phyloP scores from a whole-genome alignment of 2,888 invertebrate species.

The Eubasilissa splendida region DNA sequence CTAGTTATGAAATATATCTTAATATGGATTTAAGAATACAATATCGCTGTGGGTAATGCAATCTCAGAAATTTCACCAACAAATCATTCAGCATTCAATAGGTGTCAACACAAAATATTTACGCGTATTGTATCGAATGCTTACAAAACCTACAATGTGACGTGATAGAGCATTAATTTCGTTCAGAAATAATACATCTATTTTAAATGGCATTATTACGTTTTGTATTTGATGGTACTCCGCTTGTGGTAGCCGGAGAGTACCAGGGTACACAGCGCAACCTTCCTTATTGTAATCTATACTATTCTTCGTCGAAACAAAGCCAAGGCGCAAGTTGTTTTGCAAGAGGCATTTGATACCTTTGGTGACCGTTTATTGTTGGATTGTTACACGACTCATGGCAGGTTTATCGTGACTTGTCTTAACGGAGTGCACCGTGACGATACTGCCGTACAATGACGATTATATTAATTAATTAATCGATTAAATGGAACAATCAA shows the following conservation, averaged over 20 bases:
- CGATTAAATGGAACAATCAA: too few relatives aligned
- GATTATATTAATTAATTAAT: too few relatives aligned
- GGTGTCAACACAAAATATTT: constrained; percentile 2
- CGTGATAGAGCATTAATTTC: neutral
- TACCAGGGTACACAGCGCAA: constrained; percentile 9
- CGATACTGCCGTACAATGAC: too few relatives aligned
- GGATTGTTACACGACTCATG: neutral
- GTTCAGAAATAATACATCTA: neutral
- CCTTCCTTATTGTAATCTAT: constrained; percentile 25
- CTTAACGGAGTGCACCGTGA: neutral
- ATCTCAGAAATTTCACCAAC: neutral
- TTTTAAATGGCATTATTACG: neutral
- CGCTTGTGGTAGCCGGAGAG: neutral
- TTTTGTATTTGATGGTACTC: neutral
- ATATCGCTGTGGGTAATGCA: too few relatives aligned
- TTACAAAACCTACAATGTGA: neutral
- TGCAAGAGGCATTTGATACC: constrained; percentile 22
- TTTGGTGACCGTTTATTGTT: constrained; percentile 29
- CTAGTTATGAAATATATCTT: too few relatives aligned
- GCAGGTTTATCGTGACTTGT: neutral
- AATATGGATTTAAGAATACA: too few relatives aligned
- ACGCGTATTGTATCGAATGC: neutral
- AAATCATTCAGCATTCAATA: neutral
- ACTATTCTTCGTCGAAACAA: constrained; percentile 14
- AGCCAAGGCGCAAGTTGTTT: constrained; percentile 11